Evolutionary conservation across 2,797 vertebrate species (phyloP).

Genomic region (Yasuhikotakia modesta): DNA sequence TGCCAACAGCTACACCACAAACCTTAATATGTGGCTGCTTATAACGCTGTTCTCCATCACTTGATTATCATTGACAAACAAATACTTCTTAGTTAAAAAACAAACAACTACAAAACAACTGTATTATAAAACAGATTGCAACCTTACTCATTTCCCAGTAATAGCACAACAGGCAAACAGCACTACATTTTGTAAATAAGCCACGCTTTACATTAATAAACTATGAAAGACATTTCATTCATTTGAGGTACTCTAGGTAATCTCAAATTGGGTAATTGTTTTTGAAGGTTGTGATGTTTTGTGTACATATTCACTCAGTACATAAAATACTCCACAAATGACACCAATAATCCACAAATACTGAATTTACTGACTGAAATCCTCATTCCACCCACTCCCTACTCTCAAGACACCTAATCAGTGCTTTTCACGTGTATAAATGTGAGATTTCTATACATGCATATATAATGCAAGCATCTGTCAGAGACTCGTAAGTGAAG

Average conservation of each 20-base stretch:
- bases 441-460: conserved; percentile 32
- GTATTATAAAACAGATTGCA: neutral
- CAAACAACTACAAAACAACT: neutral
- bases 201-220: neutral
- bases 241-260: neutral
- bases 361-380: conserved; percentile 16
- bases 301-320: conserved; percentile 3
- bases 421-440: conserved; percentile 23
- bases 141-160: neutral
- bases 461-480: conserved; percentile 25
- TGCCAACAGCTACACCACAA: no score
- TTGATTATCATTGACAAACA: neutral
- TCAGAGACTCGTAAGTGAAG: conserved; percentile 31
- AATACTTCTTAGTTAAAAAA: neutral
- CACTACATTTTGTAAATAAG: neutral
- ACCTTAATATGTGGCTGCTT: no score
- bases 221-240: neutral
- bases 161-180: neutral
- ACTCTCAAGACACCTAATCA: conserved; percentile 32
- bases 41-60: no score
- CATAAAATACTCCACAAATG: conserved; percentile 5
- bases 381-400: conserved; percentile 15
- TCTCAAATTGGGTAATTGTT: neutral
- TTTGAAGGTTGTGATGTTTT: neutral
- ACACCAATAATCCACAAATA: neutral